Evolutionary conservation across 1,140 invertebrate genomes (phyloP).

Genomic region (Brevipalpus yothersi): DNA sequence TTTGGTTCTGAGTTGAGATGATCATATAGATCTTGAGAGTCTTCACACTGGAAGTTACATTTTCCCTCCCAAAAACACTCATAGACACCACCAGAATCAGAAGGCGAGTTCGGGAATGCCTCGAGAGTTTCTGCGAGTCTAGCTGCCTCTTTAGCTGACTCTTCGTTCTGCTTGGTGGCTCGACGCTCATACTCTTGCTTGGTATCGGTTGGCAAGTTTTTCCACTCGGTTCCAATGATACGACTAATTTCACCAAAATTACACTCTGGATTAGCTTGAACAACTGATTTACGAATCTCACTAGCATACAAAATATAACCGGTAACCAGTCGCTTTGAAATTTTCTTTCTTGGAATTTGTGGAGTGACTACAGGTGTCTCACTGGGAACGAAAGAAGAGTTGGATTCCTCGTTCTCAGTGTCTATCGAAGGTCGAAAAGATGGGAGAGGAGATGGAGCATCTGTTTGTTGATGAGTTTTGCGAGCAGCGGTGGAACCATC

Average conservation of each 20-base stretch:
- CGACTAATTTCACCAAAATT: conserved; percentile 92
- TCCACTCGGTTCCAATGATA: conserved; percentile 90
- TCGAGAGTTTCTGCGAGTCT: conserved; percentile 3
- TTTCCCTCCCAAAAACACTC: conserved; percentile 65
- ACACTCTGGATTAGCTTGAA: conserved; percentile 71
- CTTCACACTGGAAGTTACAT: conserved; percentile 74
- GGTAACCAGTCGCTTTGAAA: conserved; percentile 58
- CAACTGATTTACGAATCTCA: conserved; percentile 64
- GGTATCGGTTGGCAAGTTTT: conserved; percentile 53
- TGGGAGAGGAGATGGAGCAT: neutral
- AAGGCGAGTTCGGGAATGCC: conserved; percentile 7
- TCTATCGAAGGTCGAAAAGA: conserved; percentile 15
- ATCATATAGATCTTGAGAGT: conserved; percentile 60
- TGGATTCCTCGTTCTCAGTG: conserved; percentile 35
- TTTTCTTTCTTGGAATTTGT: conserved; percentile 7
- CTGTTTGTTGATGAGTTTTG: neutral
- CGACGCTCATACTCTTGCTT: conserved; percentile 83
- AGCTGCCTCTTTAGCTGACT: conserved; percentile 26
- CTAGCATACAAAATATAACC: conserved; percentile 96
- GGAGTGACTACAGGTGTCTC: conserved; percentile 12
- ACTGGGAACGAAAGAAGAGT: conserved; percentile 29
- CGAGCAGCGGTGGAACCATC: neutral
- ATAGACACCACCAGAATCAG: conserved; percentile 29
- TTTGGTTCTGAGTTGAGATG: conserved; percentile 49
- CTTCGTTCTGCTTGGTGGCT: conserved; percentile 53